A percentile compares a stretch with the other conserved stretches of the same genome.
These are phyloP conservation scores for Montifringilla adamsi DNA, from an alignment of 2,113 vertebrate species.

Conservation along the genomic window DNA sequence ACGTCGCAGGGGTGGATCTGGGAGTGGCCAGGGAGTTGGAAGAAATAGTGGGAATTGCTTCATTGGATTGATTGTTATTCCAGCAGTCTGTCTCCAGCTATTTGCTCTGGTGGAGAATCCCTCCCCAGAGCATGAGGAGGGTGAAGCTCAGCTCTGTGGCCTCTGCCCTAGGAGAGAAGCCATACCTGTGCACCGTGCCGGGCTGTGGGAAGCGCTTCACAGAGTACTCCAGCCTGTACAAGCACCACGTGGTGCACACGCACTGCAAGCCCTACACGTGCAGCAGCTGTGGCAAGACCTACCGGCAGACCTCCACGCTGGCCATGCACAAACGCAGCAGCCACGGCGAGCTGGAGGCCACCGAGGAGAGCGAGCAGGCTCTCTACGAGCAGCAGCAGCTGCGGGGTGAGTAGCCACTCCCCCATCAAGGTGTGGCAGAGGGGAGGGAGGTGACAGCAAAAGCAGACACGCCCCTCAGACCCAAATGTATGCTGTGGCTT, in stretches of 20 bases:
- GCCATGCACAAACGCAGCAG: conserved; percentile 81
- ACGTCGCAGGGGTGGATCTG: not conserved
- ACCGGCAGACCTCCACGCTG: conserved; percentile 82
- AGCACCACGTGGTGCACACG: conserved; percentile 85
- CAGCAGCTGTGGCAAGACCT: conserved; percentile 81
- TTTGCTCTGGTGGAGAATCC: not conserved
- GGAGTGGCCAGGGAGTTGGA: not conserved
- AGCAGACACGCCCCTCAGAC: not conserved
- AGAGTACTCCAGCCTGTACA: conserved; percentile 85
- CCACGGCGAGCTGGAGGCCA: conserved; percentile 80
- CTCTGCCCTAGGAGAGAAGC: conserved; percentile 80
- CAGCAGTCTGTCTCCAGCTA: not conserved
- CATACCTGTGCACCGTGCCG: conserved; percentile 81
- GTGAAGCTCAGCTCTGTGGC: not conserved
- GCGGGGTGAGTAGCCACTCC: conserved; percentile 51
- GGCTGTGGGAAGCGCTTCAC: conserved; percentile 85
- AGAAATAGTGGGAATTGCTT: not conserved
- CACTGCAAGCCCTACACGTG: conserved; percentile 86
- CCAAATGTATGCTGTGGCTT: not conserved
- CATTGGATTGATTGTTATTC: not conserved
- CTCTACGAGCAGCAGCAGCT: conserved; percentile 74
- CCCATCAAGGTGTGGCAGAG: not conserved
- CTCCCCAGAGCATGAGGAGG: not conserved
- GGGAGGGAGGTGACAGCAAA: not conserved
- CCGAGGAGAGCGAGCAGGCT: conserved; percentile 74